Conservation (phyloP, 2,113 vertebrate species). For the Alces alces region DNA sequence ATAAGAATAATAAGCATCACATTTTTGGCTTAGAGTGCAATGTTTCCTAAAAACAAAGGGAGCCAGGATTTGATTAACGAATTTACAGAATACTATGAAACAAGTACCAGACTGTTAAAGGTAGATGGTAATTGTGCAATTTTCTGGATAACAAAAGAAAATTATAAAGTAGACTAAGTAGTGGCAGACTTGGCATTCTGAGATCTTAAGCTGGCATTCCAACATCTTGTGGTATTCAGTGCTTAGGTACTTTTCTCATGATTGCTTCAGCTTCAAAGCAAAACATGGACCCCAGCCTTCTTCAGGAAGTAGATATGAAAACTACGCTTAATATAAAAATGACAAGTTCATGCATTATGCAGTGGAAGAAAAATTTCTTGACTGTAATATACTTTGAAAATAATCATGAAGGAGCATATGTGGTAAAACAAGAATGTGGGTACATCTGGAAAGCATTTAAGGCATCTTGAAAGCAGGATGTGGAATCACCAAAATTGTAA, state of each 20-base stretch:
- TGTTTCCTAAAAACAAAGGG: constrained; percentile 30
- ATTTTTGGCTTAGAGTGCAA: not conserved
- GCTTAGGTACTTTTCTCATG: constrained; percentile 8
- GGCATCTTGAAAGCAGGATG: constrained; percentile 58
- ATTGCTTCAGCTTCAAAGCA: constrained; percentile 55
- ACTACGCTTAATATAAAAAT: constrained; percentile 50
- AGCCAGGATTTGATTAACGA: not conserved
- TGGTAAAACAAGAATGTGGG: constrained; percentile 49
- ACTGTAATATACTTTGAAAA: constrained; percentile 66
- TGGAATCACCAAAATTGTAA: constrained; percentile 57
- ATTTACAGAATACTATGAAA: not conserved
- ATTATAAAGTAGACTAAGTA: not conserved
- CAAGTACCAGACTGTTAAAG: not conserved
- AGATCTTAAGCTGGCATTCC: not conserved
- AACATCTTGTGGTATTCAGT: not conserved
- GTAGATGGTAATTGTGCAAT: not conserved
- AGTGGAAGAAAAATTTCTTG: constrained; percentile 61
- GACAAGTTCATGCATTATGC: constrained; percentile 64
- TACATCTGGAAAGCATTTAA: constrained; percentile 73
- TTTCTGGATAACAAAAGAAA: constrained; percentile 3
- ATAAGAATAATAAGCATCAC: not conserved
- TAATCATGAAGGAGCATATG: constrained; percentile 54
- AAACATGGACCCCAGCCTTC: not conserved
- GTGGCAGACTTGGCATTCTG: not conserved
- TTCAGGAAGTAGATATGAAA: constrained; percentile 48